These are phyloP conservation scores for Dryas iulia DNA, from an alignment of 1,140 invertebrate species.

Conservation along the genomic window DNA sequence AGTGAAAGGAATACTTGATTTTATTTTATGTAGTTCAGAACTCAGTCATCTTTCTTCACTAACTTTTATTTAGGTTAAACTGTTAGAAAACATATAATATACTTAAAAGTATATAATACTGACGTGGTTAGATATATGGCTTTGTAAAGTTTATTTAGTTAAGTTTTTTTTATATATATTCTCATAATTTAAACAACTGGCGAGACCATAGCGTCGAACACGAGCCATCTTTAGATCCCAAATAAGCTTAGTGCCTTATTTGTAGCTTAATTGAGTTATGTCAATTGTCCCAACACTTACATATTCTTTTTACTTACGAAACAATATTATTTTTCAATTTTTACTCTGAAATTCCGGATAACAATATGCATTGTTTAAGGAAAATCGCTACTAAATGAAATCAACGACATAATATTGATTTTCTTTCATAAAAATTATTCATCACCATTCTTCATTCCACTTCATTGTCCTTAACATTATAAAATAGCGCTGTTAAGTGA, in stretches of 20 bases:
- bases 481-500: conserved; percentile 25
- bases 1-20: conserved; percentile 60
- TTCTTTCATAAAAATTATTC: not conserved
- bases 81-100: not conserved
- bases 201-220: too few species aligned
- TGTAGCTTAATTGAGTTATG: not conserved
- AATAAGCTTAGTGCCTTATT: not conserved
- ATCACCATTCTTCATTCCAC: not conserved
- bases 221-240: not conserved
- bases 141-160: not conserved
- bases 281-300: not conserved
- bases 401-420: not conserved
- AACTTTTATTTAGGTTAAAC: not conserved
- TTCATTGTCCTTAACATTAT: conserved; percentile 13
- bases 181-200: not conserved
- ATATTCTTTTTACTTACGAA: not conserved
- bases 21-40: conserved; percentile 24
- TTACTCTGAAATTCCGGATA: not conserved
- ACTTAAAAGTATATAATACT: too few species aligned
- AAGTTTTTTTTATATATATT: not conserved
- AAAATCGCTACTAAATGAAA: not conserved
- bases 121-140: not conserved
- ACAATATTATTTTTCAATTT: not conserved
- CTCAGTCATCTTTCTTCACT: not conserved
- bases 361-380: not conserved